These are phyloP conservation scores for Nudaria mundana DNA, from an alignment of 2,888 invertebrate species.

Conservation along the genomic window DNA sequence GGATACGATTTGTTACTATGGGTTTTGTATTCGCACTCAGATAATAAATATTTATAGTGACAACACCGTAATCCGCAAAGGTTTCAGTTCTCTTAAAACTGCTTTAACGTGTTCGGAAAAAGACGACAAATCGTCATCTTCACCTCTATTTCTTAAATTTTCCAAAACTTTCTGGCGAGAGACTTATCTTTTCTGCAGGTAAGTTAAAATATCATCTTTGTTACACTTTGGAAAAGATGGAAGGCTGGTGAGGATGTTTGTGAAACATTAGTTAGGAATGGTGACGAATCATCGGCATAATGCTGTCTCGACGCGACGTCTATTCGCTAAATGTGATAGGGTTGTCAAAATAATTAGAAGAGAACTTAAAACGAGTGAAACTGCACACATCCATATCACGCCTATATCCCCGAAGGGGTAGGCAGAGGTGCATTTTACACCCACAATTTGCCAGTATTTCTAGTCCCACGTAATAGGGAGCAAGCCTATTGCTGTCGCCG, in stretches of 20 bases:
- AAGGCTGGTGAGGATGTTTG: not conserved
- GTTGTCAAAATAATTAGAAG: no score
- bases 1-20: no score
- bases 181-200: not conserved
- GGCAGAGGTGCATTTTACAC: no score
- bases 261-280: slow-evolving; percentile 1
- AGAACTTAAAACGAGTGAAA: no score
- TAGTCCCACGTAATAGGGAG: no score
- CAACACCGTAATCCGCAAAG: not conserved
- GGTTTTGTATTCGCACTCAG: no score
- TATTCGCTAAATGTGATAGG: no score
- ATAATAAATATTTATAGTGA: not conserved
- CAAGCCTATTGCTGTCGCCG: no score
- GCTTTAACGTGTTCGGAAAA: slow-evolving; percentile 4
- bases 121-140: slow-evolving; percentile 2
- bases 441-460: no score
- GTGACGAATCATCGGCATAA: not conserved
- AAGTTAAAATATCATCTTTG: not conserved
- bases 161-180: slow-evolving; percentile 4
- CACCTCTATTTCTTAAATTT: not conserved
- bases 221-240: slow-evolving; percentile 2
- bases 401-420: no score
- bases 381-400: no score
- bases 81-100: slow-evolving; percentile 1
- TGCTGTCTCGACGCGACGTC: no score